A percentile compares a stretch with the other conserved stretches of the same genome.
These are phyloP conservation scores for Andrena bucephala DNA, from an alignment of 2,888 invertebrate species.

Conservation along the genomic window DNA sequence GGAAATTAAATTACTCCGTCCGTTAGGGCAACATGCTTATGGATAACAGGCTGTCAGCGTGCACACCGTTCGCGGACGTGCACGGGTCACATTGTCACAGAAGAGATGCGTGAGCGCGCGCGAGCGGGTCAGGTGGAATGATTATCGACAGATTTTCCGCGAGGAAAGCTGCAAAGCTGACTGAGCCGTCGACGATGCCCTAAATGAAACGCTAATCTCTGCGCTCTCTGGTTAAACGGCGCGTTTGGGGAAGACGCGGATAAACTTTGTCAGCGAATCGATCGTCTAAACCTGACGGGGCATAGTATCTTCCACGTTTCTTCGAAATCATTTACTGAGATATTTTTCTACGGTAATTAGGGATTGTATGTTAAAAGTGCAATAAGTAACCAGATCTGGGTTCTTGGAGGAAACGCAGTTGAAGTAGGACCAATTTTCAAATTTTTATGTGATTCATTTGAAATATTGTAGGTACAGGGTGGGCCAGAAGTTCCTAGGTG, in stretches of 20 bases:
- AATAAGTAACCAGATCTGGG: too few relatives aligned
- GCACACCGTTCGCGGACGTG: conserved; percentile 47
- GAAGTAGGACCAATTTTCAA: too few relatives aligned
- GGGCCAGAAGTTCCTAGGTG: too few relatives aligned
- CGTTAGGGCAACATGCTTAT: conserved; percentile 62
- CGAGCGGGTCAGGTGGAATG: conserved; percentile 40
- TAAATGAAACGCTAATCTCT: conserved; percentile 39
- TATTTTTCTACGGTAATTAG: too few relatives aligned
- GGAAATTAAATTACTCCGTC: conserved; percentile 65
- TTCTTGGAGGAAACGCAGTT: too few relatives aligned
- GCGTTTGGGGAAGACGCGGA: neutral
- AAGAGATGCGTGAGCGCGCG: conserved; percentile 46
- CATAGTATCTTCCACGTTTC: too few relatives aligned
- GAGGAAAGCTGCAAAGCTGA: conserved; percentile 33
- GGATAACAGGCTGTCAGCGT: conserved; percentile 65
- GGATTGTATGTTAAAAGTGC: too few relatives aligned
- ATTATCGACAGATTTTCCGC: conserved; percentile 57
- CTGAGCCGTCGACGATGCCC: conserved; percentile 22
- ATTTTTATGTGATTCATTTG: too few relatives aligned
- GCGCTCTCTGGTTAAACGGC: conserved; percentile 1
- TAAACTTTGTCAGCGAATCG: neutral
- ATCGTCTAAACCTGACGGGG: neutral
- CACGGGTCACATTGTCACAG: conserved; percentile 49
- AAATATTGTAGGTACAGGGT: too few relatives aligned
- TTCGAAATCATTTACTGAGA: too few relatives aligned